These are phyloP conservation scores for Hoplostethus atlanticus DNA, from an alignment of 2,797 vertebrate species.

Conservation along the genomic window DNA sequence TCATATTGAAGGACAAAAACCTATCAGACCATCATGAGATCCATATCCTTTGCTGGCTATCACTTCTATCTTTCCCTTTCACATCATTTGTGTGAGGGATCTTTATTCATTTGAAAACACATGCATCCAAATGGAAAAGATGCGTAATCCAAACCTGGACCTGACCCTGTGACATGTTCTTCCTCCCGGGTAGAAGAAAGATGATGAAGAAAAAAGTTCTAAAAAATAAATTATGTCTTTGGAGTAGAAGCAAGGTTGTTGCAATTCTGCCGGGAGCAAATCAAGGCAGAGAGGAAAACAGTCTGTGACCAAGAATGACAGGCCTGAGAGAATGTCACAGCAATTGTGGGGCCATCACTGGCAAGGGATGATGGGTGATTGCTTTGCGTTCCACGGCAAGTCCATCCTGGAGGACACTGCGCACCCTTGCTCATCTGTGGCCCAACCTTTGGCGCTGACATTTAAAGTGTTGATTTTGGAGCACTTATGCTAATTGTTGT, in stretches of 20 bases:
- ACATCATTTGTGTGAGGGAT: slow-evolving; percentile 17
- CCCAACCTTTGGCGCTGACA: slow-evolving; percentile 99
- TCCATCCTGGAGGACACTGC: slow-evolving; percentile 92
- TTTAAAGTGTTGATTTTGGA: slow-evolving; percentile 99
- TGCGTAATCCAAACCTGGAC: background rate
- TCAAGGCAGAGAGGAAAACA: slow-evolving; percentile 84
- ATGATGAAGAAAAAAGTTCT: slow-evolving; percentile 51
- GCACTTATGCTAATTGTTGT: slow-evolving; percentile 99
- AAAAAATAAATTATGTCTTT: slow-evolving; percentile 48
- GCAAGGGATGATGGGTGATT: slow-evolving; percentile 97
- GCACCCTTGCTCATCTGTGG: slow-evolving; percentile 96
- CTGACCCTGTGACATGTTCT: slow-evolving; percentile 18
- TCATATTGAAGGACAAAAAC: background rate
- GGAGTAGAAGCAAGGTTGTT: slow-evolving; percentile 83
- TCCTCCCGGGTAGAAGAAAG: slow-evolving; percentile 30
- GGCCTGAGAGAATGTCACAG: slow-evolving; percentile 99
- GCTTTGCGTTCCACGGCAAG: slow-evolving; percentile 95
- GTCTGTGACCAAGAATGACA: slow-evolving; percentile 94
- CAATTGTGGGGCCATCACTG: slow-evolving; percentile 99
- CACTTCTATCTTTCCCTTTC: slow-evolving; percentile 3
- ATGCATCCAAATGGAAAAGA: slow-evolving; percentile 37
- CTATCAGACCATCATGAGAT: background rate
- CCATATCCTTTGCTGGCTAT: background rate
- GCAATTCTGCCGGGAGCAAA: slow-evolving; percentile 87
- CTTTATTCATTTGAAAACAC: background rate